Conservation (phyloP, 2,888 invertebrate genomes). For the Linnaemya tessellans region DNA sequence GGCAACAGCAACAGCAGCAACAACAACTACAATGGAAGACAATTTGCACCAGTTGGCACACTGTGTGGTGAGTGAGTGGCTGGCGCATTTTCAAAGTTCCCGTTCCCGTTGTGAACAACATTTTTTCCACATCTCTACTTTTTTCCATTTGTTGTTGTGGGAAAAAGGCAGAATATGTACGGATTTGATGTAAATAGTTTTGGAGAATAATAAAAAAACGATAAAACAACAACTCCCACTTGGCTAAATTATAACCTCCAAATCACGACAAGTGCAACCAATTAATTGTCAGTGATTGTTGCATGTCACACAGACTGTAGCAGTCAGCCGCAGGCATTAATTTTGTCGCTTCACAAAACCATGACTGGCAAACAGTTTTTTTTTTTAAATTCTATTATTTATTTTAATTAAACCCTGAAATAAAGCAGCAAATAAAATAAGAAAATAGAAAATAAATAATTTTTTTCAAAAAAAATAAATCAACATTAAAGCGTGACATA, state of each 20-base stretch:
- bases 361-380: constrained; percentile 58
- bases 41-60: constrained; percentile 59
- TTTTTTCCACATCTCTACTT: constrained; percentile 20
- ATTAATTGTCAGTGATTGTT: constrained; percentile 72
- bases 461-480: constrained; percentile 8
- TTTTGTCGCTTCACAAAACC: constrained; percentile 69
- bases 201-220: constrained; percentile 16
- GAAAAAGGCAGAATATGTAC: constrained; percentile 51
- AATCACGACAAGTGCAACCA: constrained; percentile 72
- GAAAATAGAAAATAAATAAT: constrained; percentile 7
- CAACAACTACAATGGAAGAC: constrained; percentile 4
- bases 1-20: constrained; percentile 7
- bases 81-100: constrained; percentile 39
- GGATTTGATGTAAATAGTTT: constrained; percentile 36
- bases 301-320: constrained; percentile 63
- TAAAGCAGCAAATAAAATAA: constrained; percentile 30
- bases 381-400: not conserved
- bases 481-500: constrained; percentile 44
- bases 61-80: constrained; percentile 15
- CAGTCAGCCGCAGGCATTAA: constrained; percentile 64
- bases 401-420: constrained; percentile 12
- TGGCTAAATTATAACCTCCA: constrained; percentile 71
- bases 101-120: constrained; percentile 64
- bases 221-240: constrained; percentile 62
- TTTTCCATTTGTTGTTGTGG: constrained; percentile 56